Conservation (phyloP, 2,113 vertebrate genomes). For the Notothenia coriiceps region DNA sequence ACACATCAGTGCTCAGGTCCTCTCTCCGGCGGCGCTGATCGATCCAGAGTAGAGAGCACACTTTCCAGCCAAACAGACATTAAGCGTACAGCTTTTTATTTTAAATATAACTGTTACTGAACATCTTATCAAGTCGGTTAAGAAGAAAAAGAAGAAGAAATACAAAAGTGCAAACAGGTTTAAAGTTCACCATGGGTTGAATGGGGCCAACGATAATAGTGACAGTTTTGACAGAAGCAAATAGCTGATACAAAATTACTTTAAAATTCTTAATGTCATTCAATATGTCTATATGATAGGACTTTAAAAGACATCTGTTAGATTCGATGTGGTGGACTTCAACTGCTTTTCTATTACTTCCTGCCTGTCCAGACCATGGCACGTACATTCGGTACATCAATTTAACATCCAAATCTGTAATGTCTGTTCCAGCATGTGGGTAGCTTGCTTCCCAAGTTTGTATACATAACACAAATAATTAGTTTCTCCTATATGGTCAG, state of each 20-base stretch:
- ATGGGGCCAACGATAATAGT: background rate
- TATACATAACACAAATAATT: no score
- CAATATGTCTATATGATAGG: no score
- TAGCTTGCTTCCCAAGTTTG: no score
- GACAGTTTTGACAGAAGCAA: background rate
- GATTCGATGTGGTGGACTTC: no score
- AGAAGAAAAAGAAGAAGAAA: background rate
- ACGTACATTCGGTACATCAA: no score
- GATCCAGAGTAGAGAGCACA: background rate
- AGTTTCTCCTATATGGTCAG: no score
- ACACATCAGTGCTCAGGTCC: background rate
- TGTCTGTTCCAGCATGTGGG: no score
- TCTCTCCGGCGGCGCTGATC: conserved; percentile 26
- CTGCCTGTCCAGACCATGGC: no score
- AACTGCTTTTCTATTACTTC: no score
- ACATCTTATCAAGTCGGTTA: background rate
- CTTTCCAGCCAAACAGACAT: background rate
- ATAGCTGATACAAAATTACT: background rate
- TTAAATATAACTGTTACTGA: conserved; percentile 24
- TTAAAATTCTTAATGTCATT: background rate
- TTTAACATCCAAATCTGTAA: no score
- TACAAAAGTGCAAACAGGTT: background rate
- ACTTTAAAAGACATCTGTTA: no score
- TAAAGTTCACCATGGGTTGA: background rate
- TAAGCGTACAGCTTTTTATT: conserved; percentile 12